Evolutionary conservation across 2,797 vertebrate species (phyloP).

Genomic region (Tiaroga cobitis): DNA sequence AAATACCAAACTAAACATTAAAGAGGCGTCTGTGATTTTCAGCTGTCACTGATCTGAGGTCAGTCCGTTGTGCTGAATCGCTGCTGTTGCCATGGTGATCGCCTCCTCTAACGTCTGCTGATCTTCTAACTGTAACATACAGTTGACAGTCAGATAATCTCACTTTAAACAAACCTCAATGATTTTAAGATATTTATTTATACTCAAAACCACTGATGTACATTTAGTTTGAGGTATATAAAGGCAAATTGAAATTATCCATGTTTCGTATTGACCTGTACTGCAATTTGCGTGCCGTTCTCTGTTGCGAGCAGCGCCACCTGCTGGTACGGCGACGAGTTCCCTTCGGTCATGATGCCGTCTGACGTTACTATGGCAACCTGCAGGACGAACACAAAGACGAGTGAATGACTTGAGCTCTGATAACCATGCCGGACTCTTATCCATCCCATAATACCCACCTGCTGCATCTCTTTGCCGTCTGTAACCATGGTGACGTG

Average conservation of each 20-base stretch:
- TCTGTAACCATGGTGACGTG: conserved; percentile 69
- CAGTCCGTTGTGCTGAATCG: conserved; percentile 70
- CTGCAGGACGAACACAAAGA: conserved; percentile 55
- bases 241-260: not conserved
- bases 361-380: conserved; percentile 77
- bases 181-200: not conserved
- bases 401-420: not conserved
- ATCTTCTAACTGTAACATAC: conserved; percentile 72
- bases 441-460: conserved; percentile 54
- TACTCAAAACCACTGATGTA: conserved; percentile 9
- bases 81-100: conserved; percentile 74
- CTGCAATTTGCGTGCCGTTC: conserved; percentile 74
- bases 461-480: conserved; percentile 70
- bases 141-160: not conserved
- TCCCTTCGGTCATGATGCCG: conserved; percentile 61
- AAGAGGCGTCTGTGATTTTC: not conserved
- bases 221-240: not conserved
- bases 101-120: conserved; percentile 80
- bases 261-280: conserved; percentile 71
- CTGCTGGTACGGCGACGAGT: conserved; percentile 73
- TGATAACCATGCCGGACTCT: not conserved
- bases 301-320: conserved; percentile 78
- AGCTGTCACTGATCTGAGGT: conserved; percentile 48
- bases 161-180: not conserved
- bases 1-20: not conserved